phyloP scores from a whole-genome alignment of 2,888 invertebrate species.

The Ochlodes sylvanus region DNA sequence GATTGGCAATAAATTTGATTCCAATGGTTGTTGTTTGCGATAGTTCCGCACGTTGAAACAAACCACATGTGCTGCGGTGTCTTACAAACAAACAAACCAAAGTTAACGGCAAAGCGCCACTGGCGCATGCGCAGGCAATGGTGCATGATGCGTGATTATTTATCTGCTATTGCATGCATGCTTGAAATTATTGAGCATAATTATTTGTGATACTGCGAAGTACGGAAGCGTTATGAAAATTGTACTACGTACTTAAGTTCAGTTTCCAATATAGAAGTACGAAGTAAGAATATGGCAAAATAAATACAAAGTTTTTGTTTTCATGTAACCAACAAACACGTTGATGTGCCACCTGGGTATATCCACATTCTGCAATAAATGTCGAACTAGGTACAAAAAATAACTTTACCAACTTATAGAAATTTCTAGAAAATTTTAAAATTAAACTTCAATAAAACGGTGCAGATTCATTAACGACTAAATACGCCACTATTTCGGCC shows the following conservation, averaged over 20 bases:
- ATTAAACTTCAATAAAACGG: slow-evolving; percentile 12
- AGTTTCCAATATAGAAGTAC: too few relatives aligned
- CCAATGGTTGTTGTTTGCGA: background rate
- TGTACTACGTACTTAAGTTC: too few relatives aligned
- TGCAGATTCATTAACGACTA: slow-evolving; percentile 30
- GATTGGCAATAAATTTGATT: slow-evolving; percentile 1
- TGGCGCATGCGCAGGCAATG: background rate
- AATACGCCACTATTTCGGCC: slow-evolving; percentile 37
- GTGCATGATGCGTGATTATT: background rate
- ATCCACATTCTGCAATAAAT: too few relatives aligned
- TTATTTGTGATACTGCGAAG: too few relatives aligned
- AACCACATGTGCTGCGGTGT: background rate
- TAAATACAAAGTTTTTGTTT: too few relatives aligned
- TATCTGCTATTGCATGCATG: background rate
- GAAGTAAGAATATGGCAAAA: too few relatives aligned
- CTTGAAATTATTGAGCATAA: too few relatives aligned
- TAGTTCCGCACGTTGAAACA: slow-evolving; percentile 5
- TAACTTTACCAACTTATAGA: too few relatives aligned
- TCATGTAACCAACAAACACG: too few relatives aligned
- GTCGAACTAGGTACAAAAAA: too few relatives aligned
- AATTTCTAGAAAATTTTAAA: background rate
- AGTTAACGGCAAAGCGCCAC: background rate
- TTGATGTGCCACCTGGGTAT: too few relatives aligned
- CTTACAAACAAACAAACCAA: background rate
- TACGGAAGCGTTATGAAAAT: too few relatives aligned